Percentiles rank a stretch among this genome's conserved stretches.
phyloP scores from a whole-genome alignment of 2,113 vertebrate genomes.

The Glaucidium brasilianum region DNA sequence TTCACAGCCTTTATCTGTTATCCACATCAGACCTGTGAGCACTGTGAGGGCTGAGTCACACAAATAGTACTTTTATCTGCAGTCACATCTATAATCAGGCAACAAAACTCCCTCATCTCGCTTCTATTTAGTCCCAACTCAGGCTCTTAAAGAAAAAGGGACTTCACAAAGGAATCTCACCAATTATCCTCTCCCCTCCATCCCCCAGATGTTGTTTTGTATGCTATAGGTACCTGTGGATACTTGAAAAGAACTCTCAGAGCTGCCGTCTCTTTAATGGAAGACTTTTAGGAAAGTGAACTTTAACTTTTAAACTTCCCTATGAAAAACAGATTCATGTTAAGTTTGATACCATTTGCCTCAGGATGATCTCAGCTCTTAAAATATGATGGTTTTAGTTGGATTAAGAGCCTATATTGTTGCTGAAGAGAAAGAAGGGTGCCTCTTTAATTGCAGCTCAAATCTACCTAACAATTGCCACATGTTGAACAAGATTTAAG shows the following conservation, averaged over 20 bases:
- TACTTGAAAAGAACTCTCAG: not conserved
- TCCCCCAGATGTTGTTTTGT: constrained; percentile 38
- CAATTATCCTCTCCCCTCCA: constrained; percentile 31
- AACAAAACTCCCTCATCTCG: not conserved
- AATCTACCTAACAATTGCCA: constrained; percentile 82
- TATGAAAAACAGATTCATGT: constrained; percentile 60
- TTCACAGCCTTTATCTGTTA: constrained; percentile 54
- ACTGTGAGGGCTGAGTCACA: constrained; percentile 1
- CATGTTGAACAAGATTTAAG: constrained; percentile 74
- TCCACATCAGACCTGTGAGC: constrained; percentile 41
- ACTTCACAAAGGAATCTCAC: constrained; percentile 37
- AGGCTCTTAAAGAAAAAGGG: constrained; percentile 9
- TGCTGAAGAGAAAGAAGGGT: constrained; percentile 73
- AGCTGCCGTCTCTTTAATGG: constrained; percentile 1
- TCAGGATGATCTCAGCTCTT: constrained; percentile 74
- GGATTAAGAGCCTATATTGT: constrained; percentile 75
- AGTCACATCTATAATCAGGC: constrained; percentile 34
- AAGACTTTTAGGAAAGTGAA: constrained; percentile 45
- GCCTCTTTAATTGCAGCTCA: constrained; percentile 77
- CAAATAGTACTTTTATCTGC: constrained; percentile 42
- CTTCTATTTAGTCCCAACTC: constrained; percentile 14
- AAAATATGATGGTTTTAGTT: constrained; percentile 73
- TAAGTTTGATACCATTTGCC: constrained; percentile 70
- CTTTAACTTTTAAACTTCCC: constrained; percentile 55
- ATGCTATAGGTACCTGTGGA: constrained; percentile 26